Percentiles rank a stretch among this genome's conserved stretches.
Evolutionary conservation across 1,140 invertebrate genomes (phyloP).

Genomic region (Pachyrhynchus sulphureomaculatus): DNA sequence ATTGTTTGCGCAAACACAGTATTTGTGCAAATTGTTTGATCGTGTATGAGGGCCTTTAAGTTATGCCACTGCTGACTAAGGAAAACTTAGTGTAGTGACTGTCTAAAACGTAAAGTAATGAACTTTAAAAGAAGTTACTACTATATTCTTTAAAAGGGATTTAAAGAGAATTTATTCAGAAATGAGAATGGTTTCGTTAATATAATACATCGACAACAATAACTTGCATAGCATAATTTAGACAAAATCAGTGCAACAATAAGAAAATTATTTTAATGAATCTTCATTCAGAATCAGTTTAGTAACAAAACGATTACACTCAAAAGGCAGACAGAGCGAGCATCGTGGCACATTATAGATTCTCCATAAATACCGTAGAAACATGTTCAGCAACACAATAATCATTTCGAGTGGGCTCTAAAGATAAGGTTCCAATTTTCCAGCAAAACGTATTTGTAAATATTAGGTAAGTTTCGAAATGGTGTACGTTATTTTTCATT

Average conservation of each 20-base stretch:
- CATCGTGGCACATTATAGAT: constrained; percentile 12
- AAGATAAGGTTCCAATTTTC: constrained; percentile 17
- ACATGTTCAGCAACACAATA: constrained; percentile 17
- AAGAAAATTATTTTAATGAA: constrained; percentile 18
- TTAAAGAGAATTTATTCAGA: too few species aligned
- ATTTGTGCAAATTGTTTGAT: too few species aligned
- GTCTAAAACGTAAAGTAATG: too few species aligned
- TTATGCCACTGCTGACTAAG: too few species aligned
- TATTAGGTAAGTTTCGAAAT: neutral
- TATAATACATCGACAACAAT: too few species aligned
- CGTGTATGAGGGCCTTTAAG: too few species aligned
- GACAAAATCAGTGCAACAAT: neutral
- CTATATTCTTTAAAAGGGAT: too few species aligned
- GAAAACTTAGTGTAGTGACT: too few species aligned
- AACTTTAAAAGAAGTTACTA: too few species aligned
- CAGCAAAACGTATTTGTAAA: constrained; percentile 8
- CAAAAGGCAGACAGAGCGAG: constrained; percentile 5
- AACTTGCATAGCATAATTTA: constrained; percentile 15
- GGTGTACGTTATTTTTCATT: neutral
- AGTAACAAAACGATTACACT: constrained; percentile 22
- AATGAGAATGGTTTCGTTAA: too few species aligned
- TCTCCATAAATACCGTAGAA: constrained; percentile 14
- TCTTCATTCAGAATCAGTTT: constrained; percentile 14
- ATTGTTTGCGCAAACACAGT: too few species aligned
- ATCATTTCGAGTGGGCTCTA: constrained; percentile 9